Evolutionary conservation across 1,140 invertebrate species (phyloP), one percentile per base, ranked within the genome.

Genomic region (Drosophila truncata): DNA sequence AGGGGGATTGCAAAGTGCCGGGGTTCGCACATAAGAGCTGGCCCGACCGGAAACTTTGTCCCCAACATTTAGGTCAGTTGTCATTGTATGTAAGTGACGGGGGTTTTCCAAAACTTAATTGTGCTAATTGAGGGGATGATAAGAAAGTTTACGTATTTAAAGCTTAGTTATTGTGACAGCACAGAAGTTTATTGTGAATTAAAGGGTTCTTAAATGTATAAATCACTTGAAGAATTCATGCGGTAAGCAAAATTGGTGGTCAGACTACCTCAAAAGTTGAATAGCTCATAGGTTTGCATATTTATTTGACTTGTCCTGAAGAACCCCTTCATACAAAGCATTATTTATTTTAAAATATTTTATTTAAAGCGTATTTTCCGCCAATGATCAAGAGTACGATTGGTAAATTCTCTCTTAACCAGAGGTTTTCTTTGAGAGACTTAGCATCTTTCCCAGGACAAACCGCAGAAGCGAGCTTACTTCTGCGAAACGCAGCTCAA

Each of bases 31-130:
- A 61, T 50, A 49, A 42, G 71, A 23, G 44, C 46, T 35, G 35
- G 14, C 33, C 46, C 20, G 23, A 63, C 39, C 33, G 23, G 23
- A 52, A 69, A 77, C 54, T 77, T 75, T 77, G 39, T 37, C 42
- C 39, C 27, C 54, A 37, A 58, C 54, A 72, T 73, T 39, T 49
- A 50, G 70, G 70, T 72, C 70, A 72, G 67, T 49, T 73, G 69
- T 60, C 69, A 71, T 41, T 57, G 44, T 54, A 54, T 39, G 31
- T 44, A 27, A 77, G 63, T 23, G 29, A 39, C 41, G 66, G 63
- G 25, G 35, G 52, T 44, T 72, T 76, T 66, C 41, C 54, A 44
- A 55, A 65, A 76, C 37, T 76, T 76, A 76, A 76, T 76, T 76
- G 72, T 59, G 61, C 61, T 76, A 76, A 76, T 76, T 76, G 73